A percentile compares a stretch with the other conserved stretches of the same genome.
phyloP scores from a whole-genome alignment of 2,113 vertebrate species.

The Gadus macrocephalus region DNA sequence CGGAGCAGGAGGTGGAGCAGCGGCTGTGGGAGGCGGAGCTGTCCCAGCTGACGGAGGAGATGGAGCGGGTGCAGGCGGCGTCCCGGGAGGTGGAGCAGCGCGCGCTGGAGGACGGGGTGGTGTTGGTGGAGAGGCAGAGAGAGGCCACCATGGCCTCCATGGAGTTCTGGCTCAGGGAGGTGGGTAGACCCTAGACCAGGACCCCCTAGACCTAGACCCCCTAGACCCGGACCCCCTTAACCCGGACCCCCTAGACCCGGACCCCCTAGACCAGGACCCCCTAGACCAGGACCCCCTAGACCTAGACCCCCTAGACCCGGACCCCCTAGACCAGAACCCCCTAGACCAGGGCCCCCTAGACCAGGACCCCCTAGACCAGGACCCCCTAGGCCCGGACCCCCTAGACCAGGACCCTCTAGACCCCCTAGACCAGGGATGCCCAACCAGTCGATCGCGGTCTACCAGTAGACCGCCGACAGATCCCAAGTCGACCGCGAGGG shows the following conservation, averaged over 20 bases:
- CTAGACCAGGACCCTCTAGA: not conserved
- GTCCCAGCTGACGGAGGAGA: conserved; percentile 44
- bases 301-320: not conserved
- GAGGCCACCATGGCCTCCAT: conserved; percentile 78
- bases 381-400: no score
- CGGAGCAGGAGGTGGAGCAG: conserved; percentile 54
- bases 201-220: no score
- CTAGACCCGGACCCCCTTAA: no score
- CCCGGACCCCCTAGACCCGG: not conserved
- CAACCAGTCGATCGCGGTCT: no score
- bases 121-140: conserved; percentile 81
- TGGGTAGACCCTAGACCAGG: not conserved
- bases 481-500: no score
- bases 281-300: not conserved
- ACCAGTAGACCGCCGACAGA: no score
- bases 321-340: no score
- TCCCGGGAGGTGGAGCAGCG: conserved; percentile 32
- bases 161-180: conserved; percentile 80
- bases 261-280: not conserved
- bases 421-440: no score
- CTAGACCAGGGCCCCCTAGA: not conserved
- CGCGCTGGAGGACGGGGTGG: conserved; percentile 66
- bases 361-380: no score
- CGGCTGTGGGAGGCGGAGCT: conserved; percentile 46
- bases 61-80: conserved; percentile 45